Evolutionary conservation across 2,113 vertebrate species (phyloP).

Genomic region (Blennius ocellaris): DNA sequence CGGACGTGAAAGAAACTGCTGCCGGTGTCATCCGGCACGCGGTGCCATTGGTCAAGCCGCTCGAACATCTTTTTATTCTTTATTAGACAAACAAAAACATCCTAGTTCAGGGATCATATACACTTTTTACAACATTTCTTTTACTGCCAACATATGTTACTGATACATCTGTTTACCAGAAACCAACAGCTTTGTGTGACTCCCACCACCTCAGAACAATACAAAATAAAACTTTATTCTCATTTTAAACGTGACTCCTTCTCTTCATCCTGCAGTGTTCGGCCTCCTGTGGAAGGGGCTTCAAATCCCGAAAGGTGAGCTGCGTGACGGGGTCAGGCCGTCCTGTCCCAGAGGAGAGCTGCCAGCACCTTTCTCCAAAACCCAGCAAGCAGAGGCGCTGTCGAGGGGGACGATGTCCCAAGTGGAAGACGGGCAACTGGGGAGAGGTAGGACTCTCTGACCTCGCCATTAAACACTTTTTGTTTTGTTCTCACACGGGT

Average conservation of each 20-base stretch:
- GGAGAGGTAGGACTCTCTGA: slow-evolving; percentile 87
- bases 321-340: slow-evolving; percentile 90
- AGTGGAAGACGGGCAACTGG: slow-evolving; percentile 94
- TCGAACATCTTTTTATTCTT: slow-evolving; percentile 11
- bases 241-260: slow-evolving; percentile 20
- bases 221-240: slow-evolving; percentile 9
- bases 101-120: background rate
- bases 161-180: too few species aligned
- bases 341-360: slow-evolving; percentile 88
- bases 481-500: slow-evolving; percentile 47
- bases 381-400: slow-evolving; percentile 91
- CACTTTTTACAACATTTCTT: background rate
- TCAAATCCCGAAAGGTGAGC: slow-evolving; percentile 90
- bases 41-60: slow-evolving; percentile 25
- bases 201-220: too few species aligned
- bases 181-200: too few species aligned
- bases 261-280: slow-evolving; percentile 89
- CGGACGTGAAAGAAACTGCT: slow-evolving; percentile 84
- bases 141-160: background rate
- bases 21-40: slow-evolving; percentile 66
- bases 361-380: slow-evolving; percentile 86
- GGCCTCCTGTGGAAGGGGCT: slow-evolving; percentile 91
- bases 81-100: background rate
- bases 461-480: slow-evolving; percentile 36
- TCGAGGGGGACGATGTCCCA: slow-evolving; percentile 90